phyloP scores from a whole-genome alignment of 2,113 vertebrate genomes.

The Embiotoca jacksoni region DNA sequence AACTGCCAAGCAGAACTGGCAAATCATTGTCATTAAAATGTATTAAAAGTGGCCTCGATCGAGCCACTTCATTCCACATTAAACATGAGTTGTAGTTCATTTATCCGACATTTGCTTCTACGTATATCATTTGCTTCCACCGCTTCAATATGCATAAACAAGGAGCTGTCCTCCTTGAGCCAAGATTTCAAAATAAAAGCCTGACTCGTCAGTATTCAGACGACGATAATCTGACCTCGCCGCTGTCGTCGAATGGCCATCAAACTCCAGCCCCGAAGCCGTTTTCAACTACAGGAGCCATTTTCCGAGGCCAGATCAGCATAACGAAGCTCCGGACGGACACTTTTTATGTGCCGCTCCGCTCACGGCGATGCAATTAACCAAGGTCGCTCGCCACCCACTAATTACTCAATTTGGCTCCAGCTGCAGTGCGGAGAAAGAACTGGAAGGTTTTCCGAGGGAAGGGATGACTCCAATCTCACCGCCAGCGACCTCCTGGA shows the following conservation, averaged over 20 bases:
- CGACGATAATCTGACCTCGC: conserved; percentile 20
- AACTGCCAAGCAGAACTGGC: too few relatives aligned
- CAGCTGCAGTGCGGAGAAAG: conserved; percentile 12
- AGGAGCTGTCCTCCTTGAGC: not conserved
- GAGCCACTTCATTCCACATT: not conserved
- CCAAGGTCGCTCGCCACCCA: conserved; percentile 45
- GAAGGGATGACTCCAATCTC: conserved; percentile 4
- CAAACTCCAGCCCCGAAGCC: conserved; percentile 12
- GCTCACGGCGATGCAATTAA: conserved; percentile 41
- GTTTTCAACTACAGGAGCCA: not conserved
- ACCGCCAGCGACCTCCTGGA: conserved; percentile 22
- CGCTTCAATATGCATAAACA: not conserved
- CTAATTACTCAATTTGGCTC: conserved; percentile 52
- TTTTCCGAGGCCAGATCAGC: conserved; percentile 12
- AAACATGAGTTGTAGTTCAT: not conserved
- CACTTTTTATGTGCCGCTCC: conserved; percentile 8
- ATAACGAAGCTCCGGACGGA: not conserved
- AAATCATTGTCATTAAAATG: too few relatives aligned
- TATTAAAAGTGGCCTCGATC: too few relatives aligned
- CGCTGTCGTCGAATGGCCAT: not conserved
- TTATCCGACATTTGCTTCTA: too few relatives aligned
- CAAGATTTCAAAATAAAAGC: not conserved
- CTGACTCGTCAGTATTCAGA: conserved; percentile 27
- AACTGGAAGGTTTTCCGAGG: conserved; percentile 20
- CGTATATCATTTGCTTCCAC: too few relatives aligned